Base-by-base conservation (phyloP, 2,888 invertebrate genomes). In the Ganaspis brasiliensis region DNA sequence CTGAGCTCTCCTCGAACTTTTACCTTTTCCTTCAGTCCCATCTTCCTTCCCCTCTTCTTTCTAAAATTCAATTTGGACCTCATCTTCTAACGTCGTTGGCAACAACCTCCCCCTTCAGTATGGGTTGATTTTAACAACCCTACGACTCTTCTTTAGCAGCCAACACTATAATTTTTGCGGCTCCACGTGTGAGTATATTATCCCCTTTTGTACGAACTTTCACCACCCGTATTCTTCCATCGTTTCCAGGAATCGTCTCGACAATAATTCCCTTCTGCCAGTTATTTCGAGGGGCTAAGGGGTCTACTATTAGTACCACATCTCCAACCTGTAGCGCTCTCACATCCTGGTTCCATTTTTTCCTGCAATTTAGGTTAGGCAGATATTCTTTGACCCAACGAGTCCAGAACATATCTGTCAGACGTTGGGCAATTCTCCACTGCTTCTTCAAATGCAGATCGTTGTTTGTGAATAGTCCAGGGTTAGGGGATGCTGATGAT, bases 311-410 rank as follows among this genome's bases (percentile, higher is more conserved):
- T 8, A 77, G 4, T 8, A 77, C 75, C 1, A 79, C 10, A 24
- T 81, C 79, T 0, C 72, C 77, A 1, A 63, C 24, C 2, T 61
- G 24, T 0, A 76, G 16, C 5, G 55, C 40, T 2, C 35, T n/a
- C 2, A 52, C 52, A 0, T 16, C 75, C 1, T 21, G 16, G 45
- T 63, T 61, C 83, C 84, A 85, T 72, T 81, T 76, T 35, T 78
- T 63, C 2, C 82, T 67, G 0, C 73, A 75, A 1, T 75, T 31
- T 2, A 86, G 59, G 2, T 79, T 82, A 6, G 86, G 86, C 1
- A 87, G 71, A 37, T 87, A 82, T 57, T 86, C 88, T 77, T 88
- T 87, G 80, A 85, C 24, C 87, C 87, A 89, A 8, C 86, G 57
- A 8, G 45, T 59, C 87, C 87, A 88, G 55, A 87, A 82, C 59